Evolutionary conservation across 2,113 vertebrate genomes (phyloP).

Genomic region (Spilogale gracilis): DNA sequence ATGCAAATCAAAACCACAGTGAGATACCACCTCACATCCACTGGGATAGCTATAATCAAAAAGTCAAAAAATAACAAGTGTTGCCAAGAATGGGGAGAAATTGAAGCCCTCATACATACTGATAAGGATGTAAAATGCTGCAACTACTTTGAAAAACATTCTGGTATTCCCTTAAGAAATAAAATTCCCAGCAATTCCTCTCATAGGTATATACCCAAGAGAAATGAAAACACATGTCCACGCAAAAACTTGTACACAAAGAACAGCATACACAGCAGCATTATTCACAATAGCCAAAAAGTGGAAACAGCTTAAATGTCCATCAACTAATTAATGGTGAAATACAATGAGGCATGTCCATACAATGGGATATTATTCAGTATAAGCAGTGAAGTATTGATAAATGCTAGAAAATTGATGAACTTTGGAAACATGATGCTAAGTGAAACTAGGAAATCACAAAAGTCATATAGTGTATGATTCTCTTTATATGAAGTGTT

Average conservation of each 20-base stretch:
- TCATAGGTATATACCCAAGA: not conserved
- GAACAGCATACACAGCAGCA: not conserved
- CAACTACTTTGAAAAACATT: not conserved
- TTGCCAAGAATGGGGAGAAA: not conserved
- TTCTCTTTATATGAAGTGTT: not conserved
- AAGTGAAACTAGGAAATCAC: not conserved
- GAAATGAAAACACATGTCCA: not conserved
- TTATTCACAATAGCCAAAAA: not conserved
- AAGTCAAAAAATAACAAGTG: not conserved
- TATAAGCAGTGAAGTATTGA: not conserved
- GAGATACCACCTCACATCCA: not conserved
- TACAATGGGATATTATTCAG: not conserved
- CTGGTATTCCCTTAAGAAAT: not conserved
- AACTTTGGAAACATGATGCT: not conserved
- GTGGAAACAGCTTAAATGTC: not conserved
- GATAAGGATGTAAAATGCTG: not conserved
- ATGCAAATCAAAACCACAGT: not conserved
- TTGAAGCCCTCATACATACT: not conserved
- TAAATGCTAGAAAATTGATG: not conserved
- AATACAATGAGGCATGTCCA: not conserved
- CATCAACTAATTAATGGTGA: not conserved
- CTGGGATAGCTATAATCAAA: not conserved
- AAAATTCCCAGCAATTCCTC: not conserved
- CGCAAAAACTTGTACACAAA: not conserved
- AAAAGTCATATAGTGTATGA: not conserved